Percentiles rank a stretch among this genome's conserved stretches.
phyloP scores from a whole-genome alignment of 2,888 invertebrate species.

The Willowsia nigromaculata region DNA sequence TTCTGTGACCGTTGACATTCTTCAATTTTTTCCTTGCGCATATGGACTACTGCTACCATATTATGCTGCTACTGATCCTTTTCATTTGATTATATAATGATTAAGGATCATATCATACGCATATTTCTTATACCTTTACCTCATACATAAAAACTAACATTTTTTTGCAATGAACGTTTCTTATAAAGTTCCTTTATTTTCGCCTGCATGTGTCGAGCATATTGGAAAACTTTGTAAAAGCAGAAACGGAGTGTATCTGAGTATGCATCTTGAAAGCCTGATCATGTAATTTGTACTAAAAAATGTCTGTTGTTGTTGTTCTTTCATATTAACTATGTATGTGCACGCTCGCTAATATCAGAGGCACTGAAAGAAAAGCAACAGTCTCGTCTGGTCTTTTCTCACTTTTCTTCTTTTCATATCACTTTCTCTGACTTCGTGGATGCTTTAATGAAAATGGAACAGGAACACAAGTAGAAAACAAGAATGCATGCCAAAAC shows the following conservation, averaged over 20 bases:
- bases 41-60: too few relatives aligned
- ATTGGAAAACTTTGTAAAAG: background rate
- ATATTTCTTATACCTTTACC: too few relatives aligned
- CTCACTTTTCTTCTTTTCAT: background rate
- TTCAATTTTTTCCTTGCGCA: too few relatives aligned
- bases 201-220: background rate
- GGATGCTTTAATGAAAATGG: slow-evolving; percentile 41
- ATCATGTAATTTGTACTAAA: background rate
- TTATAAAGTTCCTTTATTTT: too few relatives aligned
- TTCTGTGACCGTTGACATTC: too few relatives aligned
- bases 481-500: background rate
- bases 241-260: background rate
- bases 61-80: too few relatives aligned
- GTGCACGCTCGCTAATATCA: background rate
- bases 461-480: slow-evolving; percentile 12
- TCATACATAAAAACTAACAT: too few relatives aligned
- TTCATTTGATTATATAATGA: too few relatives aligned
- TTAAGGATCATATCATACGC: too few relatives aligned
- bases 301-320: background rate
- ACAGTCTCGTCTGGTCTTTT: slow-evolving; percentile 18
- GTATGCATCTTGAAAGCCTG: background rate
- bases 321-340: background rate
- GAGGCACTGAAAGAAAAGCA: background rate
- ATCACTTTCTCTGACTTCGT: background rate
- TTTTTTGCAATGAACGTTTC: too few relatives aligned